A percentile compares a stretch with the other conserved stretches of the same genome.
phyloP scores from a whole-genome alignment of 2,113 vertebrate species.

The Microcebus griseorufus region DNA sequence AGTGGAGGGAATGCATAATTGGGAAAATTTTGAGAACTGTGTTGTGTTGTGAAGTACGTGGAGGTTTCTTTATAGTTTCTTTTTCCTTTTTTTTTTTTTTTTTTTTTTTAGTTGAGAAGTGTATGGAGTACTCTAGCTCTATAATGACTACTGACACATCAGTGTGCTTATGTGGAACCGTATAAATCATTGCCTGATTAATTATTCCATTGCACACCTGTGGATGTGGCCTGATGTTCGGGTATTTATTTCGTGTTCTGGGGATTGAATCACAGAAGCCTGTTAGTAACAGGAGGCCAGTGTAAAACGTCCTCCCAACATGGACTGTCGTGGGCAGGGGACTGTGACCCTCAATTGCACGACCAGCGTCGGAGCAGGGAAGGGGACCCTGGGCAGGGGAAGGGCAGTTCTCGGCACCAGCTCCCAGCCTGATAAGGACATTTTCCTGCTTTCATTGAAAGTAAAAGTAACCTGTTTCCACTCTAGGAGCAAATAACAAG shows the following conservation, averaged over 20 bases:
- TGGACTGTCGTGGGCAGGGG: background rate
- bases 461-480: background rate
- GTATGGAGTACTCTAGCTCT: background rate
- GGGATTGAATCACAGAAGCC: background rate
- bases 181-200: background rate
- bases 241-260: background rate
- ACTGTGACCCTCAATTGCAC: background rate
- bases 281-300: background rate
- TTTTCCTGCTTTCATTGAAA: background rate
- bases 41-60: background rate
- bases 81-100: background rate
- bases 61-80: background rate
- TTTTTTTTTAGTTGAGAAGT: background rate
- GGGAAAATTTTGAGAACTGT: background rate
- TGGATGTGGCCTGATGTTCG: background rate
- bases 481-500: background rate
- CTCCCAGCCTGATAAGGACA: background rate
- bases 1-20: background rate
- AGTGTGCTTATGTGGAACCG: background rate
- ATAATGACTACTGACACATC: background rate
- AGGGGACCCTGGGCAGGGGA: background rate
- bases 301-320: background rate
- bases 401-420: background rate
- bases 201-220: background rate
- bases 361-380: background rate